These are phyloP conservation scores for Chromobotia macracanthus DNA, from an alignment of 2,797 vertebrate genomes.

Conservation along the genomic window DNA sequence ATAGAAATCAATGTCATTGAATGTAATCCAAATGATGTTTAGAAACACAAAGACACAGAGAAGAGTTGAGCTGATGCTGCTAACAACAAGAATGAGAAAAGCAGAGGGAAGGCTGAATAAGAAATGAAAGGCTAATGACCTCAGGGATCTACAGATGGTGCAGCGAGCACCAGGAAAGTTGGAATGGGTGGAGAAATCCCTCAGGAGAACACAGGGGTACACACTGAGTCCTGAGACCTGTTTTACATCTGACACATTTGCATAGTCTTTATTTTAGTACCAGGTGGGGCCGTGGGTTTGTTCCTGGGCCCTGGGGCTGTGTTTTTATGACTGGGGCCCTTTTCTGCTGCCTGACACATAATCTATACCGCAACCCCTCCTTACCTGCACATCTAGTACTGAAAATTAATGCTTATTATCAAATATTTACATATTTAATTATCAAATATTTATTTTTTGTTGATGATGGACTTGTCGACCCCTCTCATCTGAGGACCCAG, in stretches of 20 bases:
- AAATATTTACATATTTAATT: not conserved
- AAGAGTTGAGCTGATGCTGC: not conserved
- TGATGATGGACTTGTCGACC: not conserved
- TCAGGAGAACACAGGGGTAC: constrained; percentile 17
- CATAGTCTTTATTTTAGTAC: constrained; percentile 15
- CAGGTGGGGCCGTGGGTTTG: not conserved
- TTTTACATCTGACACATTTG: constrained; percentile 29
- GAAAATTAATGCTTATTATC: not conserved
- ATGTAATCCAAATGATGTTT: not conserved
- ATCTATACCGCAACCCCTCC: not conserved
- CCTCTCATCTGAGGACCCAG: not conserved
- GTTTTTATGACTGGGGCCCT: not conserved
- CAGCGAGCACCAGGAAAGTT: not conserved
- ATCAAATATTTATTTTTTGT: not conserved
- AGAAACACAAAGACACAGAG: constrained; percentile 1
- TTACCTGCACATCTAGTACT: not conserved
- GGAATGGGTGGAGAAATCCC: constrained; percentile 14
- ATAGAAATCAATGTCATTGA: not conserved
- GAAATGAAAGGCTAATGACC: constrained; percentile 38
- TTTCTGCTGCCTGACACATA: not conserved
- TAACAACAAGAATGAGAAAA: not conserved
- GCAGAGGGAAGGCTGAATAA: constrained; percentile 15
- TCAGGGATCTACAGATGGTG: constrained; percentile 50
- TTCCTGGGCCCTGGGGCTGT: not conserved
- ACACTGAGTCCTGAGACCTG: not conserved